phyloP scores from a whole-genome alignment of 2,888 invertebrate genomes.

The Choreutis nemorana region DNA sequence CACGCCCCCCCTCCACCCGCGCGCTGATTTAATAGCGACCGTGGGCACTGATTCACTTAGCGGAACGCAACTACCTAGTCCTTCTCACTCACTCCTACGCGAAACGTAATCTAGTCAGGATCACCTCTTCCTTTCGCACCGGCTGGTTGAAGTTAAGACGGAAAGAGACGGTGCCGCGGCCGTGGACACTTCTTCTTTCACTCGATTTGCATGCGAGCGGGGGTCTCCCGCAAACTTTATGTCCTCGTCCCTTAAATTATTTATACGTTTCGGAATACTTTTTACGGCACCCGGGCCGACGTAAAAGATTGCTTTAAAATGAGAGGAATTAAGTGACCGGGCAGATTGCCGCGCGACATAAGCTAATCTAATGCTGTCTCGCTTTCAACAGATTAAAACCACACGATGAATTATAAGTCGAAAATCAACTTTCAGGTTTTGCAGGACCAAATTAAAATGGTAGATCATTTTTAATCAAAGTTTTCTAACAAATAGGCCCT shows the following conservation, averaged over 20 bases:
- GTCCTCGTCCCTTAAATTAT: slow-evolving; percentile 65
- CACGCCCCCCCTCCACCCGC: slow-evolving; percentile 47
- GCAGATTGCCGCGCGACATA: slow-evolving; percentile 32
- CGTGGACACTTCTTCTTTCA: slow-evolving; percentile 56
- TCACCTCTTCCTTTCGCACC: slow-evolving; percentile 22
- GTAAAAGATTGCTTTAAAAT: slow-evolving; percentile 55
- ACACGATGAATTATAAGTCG: not conserved
- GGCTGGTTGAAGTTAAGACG: slow-evolving; percentile 17
- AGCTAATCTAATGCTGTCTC: slow-evolving; percentile 29
- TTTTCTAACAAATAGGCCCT: no score
- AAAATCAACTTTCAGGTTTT: no score
- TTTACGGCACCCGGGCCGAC: slow-evolving; percentile 48
- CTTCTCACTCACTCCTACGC: slow-evolving; percentile 41
- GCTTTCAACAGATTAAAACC: slow-evolving; percentile 23
- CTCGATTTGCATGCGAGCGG: slow-evolving; percentile 62
- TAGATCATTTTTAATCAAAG: no score
- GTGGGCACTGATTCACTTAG: slow-evolving; percentile 67
- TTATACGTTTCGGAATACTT: slow-evolving; percentile 63
- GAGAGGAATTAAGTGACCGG: slow-evolving; percentile 51
- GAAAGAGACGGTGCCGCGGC: slow-evolving; percentile 43
- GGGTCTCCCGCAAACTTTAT: slow-evolving; percentile 62
- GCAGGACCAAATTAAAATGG: no score
- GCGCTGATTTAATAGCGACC: slow-evolving; percentile 63
- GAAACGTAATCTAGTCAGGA: slow-evolving; percentile 19
- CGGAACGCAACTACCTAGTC: slow-evolving; percentile 56